Percentiles rank a stretch among this genome's conserved stretches.
phyloP scores from a whole-genome alignment of 2,113 vertebrate genomes.

The Abramis brama region DNA sequence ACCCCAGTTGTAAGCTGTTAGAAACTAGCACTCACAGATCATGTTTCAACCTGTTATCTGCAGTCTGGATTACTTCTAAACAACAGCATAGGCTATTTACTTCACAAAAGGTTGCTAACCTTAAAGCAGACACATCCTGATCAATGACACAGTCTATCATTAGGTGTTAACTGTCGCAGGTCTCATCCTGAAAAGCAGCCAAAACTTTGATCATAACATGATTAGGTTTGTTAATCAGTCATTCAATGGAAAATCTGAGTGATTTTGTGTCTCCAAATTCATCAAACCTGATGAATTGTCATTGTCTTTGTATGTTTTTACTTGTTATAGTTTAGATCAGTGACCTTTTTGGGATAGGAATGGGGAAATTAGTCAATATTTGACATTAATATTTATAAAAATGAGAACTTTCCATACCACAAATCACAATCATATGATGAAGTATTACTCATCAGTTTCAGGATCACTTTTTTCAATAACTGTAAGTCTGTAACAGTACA shows the following conservation, averaged over 20 bases:
- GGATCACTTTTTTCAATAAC: background rate
- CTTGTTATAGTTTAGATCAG: background rate
- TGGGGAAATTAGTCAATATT: background rate
- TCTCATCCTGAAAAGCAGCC: background rate
- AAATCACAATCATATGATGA: constrained; percentile 3
- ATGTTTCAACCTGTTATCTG: background rate
- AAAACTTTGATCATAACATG: background rate
- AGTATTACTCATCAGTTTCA: background rate
- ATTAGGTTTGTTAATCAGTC: background rate
- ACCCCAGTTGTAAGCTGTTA: background rate
- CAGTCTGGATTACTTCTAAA: background rate
- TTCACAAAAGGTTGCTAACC: background rate
- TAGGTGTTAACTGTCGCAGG: background rate
- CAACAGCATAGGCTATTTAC: background rate
- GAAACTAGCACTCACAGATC: background rate
- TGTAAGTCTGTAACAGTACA: background rate
- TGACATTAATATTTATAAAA: no score
- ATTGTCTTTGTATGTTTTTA: background rate
- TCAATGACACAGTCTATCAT: background rate
- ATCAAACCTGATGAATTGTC: background rate
- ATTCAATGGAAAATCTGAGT: background rate
- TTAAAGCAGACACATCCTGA: background rate
- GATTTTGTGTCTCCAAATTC: background rate
- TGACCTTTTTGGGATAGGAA: background rate
- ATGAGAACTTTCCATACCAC: background rate